Evolutionary conservation across 2,888 invertebrate genomes (phyloP), one percentile per base, ranked within the genome.

Genomic region (Corbicula japonica): DNA sequence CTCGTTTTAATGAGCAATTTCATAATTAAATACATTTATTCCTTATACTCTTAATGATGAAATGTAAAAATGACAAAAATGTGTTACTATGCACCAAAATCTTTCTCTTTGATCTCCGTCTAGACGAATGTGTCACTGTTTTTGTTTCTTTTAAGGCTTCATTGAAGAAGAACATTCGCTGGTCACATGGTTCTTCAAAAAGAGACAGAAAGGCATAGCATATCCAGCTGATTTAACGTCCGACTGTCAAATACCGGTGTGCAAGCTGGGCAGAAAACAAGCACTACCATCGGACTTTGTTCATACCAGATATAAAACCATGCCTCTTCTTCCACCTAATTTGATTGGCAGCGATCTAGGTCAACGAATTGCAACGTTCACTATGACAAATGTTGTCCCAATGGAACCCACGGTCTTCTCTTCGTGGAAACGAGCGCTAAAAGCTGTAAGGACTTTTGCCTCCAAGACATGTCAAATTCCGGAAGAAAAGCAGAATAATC

Each of bases 361-460:
- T 32, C 70, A 86, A 3, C 74, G 86, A 35, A 70, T 90, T 10
- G 73, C 91, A 0, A 85, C 90, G 1, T 87, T 87, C 54, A 86
- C 90, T 5, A 44, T 90, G 78, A 90, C 91, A 50, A 91, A 91
- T 75, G 83, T 87, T 15, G 88, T 86, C 0, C 90, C 91, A 4
- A 84, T 90, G 76, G 87, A 89, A 30, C 66, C 84, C 5, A 84
- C 87, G 18, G 72, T 90, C n/a, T 85, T 86, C 65, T 56, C 87
- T 1, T 83, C 82, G 21, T 90, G 91, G 91, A 85, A 84, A 46
- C 76, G 77, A 8, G 84, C 85, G 6, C 60, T 87, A 12, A 30
- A 63, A n/a, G 79, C 72, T 5, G 83, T 89, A 2, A 63, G 89
- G 18, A 75, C 76, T 35, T 91, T 87, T 63, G 90, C 90, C 23